Conservation (phyloP, 2,113 vertebrate species). For the Pitta sordida region DNA sequence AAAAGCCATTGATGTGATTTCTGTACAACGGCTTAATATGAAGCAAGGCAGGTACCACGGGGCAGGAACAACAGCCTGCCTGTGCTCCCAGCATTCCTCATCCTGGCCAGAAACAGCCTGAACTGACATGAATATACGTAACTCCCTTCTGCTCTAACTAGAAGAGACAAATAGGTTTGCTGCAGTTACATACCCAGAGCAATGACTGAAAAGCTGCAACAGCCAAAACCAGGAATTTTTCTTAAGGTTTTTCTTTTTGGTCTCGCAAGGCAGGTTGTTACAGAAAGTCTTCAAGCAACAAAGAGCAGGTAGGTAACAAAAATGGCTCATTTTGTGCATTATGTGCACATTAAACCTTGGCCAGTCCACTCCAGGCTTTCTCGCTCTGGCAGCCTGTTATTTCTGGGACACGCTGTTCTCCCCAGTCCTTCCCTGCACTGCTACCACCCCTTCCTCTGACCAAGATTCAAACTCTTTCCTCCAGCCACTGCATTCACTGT, state of each 20-base stretch:
- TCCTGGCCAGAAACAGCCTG: background rate
- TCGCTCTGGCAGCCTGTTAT: background rate
- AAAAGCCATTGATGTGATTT: background rate
- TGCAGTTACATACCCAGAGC: background rate
- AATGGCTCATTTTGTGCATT: background rate
- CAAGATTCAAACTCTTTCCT: background rate
- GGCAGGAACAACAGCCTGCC: background rate
- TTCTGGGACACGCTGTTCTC: background rate
- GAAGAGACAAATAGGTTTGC: background rate
- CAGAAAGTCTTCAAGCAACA: background rate
- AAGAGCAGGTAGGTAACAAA: background rate
- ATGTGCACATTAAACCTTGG: background rate
- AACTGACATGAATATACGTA: background rate
- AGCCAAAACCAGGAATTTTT: rapidly evolving
- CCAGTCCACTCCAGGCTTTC: background rate
- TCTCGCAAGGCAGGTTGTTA: background rate
- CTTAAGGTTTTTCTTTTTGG: rapidly evolving
- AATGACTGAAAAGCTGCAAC: background rate
- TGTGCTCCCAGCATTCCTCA: background rate
- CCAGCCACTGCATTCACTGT: background rate
- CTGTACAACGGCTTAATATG: rapidly evolving
- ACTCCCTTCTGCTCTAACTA: background rate
- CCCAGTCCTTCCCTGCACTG: background rate
- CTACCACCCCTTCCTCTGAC: background rate
- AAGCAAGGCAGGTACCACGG: background rate